These are phyloP conservation scores for Cryptocheilus praepositus DNA, from an alignment of 2,888 invertebrate species.

Conservation along the genomic window DNA sequence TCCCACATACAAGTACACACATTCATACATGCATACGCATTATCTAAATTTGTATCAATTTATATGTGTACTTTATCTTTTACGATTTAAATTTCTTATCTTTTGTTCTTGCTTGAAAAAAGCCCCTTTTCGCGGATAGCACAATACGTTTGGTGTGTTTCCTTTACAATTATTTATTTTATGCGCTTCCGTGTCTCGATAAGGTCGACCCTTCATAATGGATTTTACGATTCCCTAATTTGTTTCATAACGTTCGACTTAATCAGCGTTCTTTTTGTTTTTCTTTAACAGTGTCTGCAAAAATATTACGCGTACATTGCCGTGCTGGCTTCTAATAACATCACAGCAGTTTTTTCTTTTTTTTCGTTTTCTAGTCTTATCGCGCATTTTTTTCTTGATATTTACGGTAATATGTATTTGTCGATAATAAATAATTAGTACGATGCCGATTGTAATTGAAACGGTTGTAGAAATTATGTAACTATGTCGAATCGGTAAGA, in stretches of 20 bases:
- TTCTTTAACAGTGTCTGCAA: slow-evolving; percentile 43
- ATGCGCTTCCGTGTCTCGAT: not conserved
- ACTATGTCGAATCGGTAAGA: too few species aligned
- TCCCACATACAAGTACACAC: too few species aligned
- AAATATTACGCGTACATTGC: slow-evolving; percentile 47
- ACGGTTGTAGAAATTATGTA: too few species aligned
- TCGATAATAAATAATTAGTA: too few species aligned
- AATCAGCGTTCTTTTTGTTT: slow-evolving; percentile 1
- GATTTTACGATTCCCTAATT: not conserved
- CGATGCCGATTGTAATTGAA: too few species aligned
- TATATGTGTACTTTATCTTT: too few species aligned
- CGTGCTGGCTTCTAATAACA: slow-evolving; percentile 34
- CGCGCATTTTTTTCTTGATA: slow-evolving; percentile 8
- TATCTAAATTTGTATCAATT: too few species aligned
- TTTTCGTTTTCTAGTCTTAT: slow-evolving; percentile 4
- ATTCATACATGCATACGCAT: too few species aligned
- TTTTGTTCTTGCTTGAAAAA: too few species aligned
- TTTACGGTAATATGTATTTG: slow-evolving; percentile 21
- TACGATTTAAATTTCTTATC: too few species aligned
- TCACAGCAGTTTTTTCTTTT: slow-evolving; percentile 33
- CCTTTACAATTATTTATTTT: not conserved
- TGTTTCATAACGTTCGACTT: slow-evolving; percentile 2
- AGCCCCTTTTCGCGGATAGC: too few species aligned
- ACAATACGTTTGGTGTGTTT: too few species aligned
- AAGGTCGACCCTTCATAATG: not conserved